Evolutionary conservation across 2,113 vertebrate species (phyloP).

Genomic region (Cariama cristata): DNA sequence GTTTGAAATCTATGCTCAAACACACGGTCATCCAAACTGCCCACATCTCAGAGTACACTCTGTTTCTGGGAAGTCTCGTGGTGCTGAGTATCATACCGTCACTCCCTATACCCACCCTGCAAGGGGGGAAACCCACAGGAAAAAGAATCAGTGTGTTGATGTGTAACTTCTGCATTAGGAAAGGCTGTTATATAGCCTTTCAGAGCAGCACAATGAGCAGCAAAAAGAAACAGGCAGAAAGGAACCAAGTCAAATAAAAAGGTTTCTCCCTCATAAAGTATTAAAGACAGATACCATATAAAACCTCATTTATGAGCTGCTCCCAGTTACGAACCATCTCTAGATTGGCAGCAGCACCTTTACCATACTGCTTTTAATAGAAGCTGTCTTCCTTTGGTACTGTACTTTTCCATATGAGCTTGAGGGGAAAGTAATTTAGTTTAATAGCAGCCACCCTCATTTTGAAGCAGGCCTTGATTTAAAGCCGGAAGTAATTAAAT

Average conservation of each 20-base stretch:
- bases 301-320: constrained; percentile 42
- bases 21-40: background rate
- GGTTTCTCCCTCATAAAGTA: background rate
- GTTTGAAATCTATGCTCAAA: constrained; percentile 19
- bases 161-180: background rate
- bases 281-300: constrained; percentile 18
- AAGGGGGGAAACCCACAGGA: background rate
- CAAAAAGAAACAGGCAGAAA: background rate
- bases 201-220: background rate
- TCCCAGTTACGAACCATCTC: constrained; percentile 26
- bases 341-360: constrained; percentile 30
- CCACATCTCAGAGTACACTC: background rate
- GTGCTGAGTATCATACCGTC: background rate
- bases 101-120: background rate
- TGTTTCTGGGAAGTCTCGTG: background rate
- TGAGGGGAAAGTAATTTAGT: constrained; percentile 54
- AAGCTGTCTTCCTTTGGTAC: constrained; percentile 32
- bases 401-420: constrained; percentile 50
- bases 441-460: constrained; percentile 61
- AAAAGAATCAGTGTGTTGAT: background rate
- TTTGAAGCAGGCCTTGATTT: constrained; percentile 62
- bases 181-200: background rate
- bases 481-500: constrained; percentile 62
- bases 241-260: background rate
- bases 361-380: constrained; percentile 32